Percentiles rank a stretch among this genome's conserved stretches.
Conservation (phyloP, 2,888 invertebrate species). For the Cryptocheilus praepositus region DNA sequence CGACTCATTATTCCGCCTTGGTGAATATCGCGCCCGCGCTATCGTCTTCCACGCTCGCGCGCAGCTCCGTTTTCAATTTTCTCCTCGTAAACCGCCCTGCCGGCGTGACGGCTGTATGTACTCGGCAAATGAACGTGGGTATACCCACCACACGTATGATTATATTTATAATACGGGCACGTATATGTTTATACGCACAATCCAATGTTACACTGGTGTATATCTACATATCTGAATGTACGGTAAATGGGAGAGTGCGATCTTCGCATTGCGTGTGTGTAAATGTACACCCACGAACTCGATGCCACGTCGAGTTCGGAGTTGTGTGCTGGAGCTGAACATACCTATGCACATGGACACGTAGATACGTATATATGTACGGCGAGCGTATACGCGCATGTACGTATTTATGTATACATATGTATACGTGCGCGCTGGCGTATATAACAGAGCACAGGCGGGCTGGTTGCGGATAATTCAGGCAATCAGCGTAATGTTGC, state of each 20-base stretch:
- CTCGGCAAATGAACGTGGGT: constrained; percentile 5
- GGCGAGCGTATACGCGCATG: not conserved
- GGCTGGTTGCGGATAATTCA: constrained; percentile 73
- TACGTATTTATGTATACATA: constrained; percentile 1
- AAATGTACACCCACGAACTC: too few relatives aligned
- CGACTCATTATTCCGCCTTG: constrained; percentile 42
- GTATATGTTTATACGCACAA: not conserved
- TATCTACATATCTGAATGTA: constrained; percentile 6
- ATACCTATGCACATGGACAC: too few relatives aligned
- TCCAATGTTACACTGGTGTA: constrained; percentile 8
- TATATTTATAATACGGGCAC: constrained; percentile 11
- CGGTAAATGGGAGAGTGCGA: not conserved
- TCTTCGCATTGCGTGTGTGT: not conserved
- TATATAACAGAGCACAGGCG: constrained; percentile 42
- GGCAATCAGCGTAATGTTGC: constrained; percentile 75
- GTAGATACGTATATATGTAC: too few relatives aligned
- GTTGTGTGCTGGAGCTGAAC: too few relatives aligned
- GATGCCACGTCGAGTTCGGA: too few relatives aligned
- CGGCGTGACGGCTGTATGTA: constrained; percentile 4
- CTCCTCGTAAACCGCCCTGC: constrained; percentile 48
- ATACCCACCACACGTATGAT: not conserved
- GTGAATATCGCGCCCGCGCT: constrained; percentile 31
- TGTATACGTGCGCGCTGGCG: constrained; percentile 22
- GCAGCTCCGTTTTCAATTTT: constrained; percentile 56
- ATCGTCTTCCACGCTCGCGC: constrained; percentile 48